Evolutionary conservation across 2,113 vertebrate species (phyloP).

Genomic region (Ascaphus truei): DNA sequence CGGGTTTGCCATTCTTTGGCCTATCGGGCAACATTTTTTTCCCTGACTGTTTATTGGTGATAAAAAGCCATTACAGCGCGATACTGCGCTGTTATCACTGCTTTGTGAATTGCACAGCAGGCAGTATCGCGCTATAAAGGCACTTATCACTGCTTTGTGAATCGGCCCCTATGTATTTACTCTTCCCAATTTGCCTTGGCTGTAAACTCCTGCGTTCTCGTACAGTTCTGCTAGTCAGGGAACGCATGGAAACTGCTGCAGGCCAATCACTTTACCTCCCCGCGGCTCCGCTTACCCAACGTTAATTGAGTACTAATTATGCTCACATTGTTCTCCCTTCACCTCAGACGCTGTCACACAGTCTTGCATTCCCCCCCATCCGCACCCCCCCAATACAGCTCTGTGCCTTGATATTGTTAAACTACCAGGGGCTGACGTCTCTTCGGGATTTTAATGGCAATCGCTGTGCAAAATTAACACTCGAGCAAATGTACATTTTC

Average conservation of each 20-base stretch:
- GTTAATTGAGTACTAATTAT: slow-evolving; percentile 26
- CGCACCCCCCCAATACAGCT: not conserved
- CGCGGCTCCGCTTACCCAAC: slow-evolving; percentile 1
- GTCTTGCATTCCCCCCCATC: not conserved
- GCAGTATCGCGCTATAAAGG: too few relatives aligned
- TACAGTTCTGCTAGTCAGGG: not conserved
- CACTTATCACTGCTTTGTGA: too few relatives aligned
- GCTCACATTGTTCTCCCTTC: not conserved
- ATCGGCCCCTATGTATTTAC: not conserved
- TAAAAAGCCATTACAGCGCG: too few relatives aligned
- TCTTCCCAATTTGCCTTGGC: not conserved
- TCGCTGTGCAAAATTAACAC: not conserved
- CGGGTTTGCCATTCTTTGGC: too few relatives aligned
- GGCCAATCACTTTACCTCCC: slow-evolving; percentile 10
- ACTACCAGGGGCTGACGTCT: not conserved
- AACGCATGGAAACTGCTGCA: not conserved
- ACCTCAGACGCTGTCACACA: not conserved
- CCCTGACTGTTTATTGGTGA: too few relatives aligned
- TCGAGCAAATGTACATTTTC: not conserved
- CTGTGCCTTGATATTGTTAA: not conserved
- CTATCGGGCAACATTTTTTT: too few relatives aligned
- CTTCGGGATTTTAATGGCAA: slow-evolving; percentile 6
- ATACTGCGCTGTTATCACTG: too few relatives aligned
- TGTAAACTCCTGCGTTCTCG: not conserved
- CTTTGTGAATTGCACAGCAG: too few relatives aligned